Evolutionary conservation across 2,797 vertebrate species (phyloP).

Genomic region (Coilia nasus): DNA sequence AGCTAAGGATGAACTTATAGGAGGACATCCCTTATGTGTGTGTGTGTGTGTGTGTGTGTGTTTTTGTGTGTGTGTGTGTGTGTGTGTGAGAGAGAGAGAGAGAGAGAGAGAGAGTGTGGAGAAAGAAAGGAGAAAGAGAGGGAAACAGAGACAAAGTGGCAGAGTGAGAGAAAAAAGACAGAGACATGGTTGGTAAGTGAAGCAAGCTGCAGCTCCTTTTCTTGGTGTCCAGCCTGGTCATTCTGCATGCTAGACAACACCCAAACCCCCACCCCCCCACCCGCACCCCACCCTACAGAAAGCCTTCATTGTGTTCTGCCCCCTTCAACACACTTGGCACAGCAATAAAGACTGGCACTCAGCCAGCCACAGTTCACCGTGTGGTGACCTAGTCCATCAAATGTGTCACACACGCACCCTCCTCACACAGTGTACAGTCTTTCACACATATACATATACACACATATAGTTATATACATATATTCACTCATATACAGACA

Average conservation of each 20-base stretch:
- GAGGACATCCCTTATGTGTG: neutral
- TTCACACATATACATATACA: neutral
- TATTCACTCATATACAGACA: constrained; percentile 10
- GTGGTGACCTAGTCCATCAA: constrained; percentile 21
- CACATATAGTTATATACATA: neutral
- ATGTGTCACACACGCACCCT: neutral
- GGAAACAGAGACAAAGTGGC: constrained; percentile 26
- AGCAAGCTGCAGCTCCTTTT: constrained; percentile 37
- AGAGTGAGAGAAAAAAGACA: neutral
- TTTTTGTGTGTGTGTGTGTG: neutral
- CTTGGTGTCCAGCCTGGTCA: constrained; percentile 4
- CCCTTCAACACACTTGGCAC: constrained; percentile 67
- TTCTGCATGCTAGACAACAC: neutral
- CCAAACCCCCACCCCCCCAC: neutral
- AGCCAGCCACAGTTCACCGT: constrained; percentile 58
- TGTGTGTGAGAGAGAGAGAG: neutral
- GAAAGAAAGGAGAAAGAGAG: constrained; percentile 9
- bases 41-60: constrained; percentile 5
- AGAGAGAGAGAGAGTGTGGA: neutral
- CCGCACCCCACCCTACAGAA: constrained; percentile 39
- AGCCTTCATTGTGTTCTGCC: constrained; percentile 67
- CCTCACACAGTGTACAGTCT: neutral
- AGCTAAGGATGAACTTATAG: neutral
- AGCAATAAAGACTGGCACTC: constrained; percentile 60
- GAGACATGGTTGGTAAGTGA: constrained; percentile 27